Evolutionary conservation across 2,888 invertebrate genomes (phyloP), one percentile per base, ranked within the genome.

Genomic region (Bibio marci): DNA sequence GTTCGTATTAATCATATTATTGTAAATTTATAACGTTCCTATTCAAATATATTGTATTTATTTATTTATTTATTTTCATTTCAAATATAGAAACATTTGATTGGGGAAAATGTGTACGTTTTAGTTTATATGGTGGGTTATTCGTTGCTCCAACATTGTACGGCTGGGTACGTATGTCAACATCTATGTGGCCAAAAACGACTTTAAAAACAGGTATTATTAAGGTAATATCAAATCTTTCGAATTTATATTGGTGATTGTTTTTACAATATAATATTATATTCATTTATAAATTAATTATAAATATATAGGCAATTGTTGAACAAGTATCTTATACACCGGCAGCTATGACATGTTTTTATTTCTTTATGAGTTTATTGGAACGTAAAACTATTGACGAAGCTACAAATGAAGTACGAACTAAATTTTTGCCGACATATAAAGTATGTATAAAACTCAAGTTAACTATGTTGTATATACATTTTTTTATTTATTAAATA

Each of bases 91-190:
- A 64, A 30, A 63, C 61, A 44, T 76, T 70, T 53, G 77, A 79
- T 51, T 77, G 75, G 74, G 67, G 63, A 58, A 71, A 80, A 53
- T 73, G 75, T 46, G 59, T 74, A 28, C 67, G 83, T 43, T 87
- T 78, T 61, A 75, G 80, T 50, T 51, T 83, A 37, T 85, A 80
- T 57, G 86, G 85, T n/a, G 74, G 79, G 8, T 69, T 79, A 35
- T 82, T 79, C 57, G 80, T 81, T 15, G 86, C 85, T 2, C 86
- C 86, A 12, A 80, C 81, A 5, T 59, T 86, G 1, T 85, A 81
- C 52, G 70, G 71, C 40, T 86, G 86, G 86, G 64, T 88, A 35
- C 76, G 73, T 54, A 58, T 82, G 37, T 78, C 82, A n/a, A 73
- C 72, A 48, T 66, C 69, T 38, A 65, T 85, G 57, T 83, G 82